These are phyloP conservation scores for Morone chrysops DNA, from an alignment of 2,113 vertebrate genomes.

Conservation along the genomic window DNA sequence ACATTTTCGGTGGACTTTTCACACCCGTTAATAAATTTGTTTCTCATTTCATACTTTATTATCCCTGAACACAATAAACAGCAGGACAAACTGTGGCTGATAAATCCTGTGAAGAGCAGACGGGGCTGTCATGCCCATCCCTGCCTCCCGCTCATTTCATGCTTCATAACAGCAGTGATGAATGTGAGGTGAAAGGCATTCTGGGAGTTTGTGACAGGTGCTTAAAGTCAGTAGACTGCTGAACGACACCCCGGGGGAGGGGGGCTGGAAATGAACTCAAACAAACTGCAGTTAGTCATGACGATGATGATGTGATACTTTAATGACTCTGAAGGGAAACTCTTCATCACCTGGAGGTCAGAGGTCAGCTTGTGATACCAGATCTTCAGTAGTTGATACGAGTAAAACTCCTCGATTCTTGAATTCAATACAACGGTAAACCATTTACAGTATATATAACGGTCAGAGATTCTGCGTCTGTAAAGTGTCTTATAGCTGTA, in stretches of 20 bases:
- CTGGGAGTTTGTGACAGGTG: constrained; percentile 57
- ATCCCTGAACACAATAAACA: background rate
- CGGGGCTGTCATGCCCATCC: constrained; percentile 11
- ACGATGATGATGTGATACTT: background rate
- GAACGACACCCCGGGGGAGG: background rate
- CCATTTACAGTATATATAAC: too few species aligned
- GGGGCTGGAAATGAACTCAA: constrained; percentile 12
- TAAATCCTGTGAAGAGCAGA: constrained; percentile 12
- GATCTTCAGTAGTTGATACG: too few species aligned
- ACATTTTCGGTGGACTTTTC: background rate
- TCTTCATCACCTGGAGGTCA: background rate
- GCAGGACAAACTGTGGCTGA: background rate
- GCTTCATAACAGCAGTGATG: constrained; percentile 26
- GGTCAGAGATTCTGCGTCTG: too few species aligned
- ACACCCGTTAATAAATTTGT: constrained; percentile 14
- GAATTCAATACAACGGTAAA: too few species aligned
- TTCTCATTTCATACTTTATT: constrained; percentile 50
- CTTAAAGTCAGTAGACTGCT: constrained; percentile 22
- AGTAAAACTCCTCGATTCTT: too few species aligned
- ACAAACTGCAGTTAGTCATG: constrained; percentile 6
- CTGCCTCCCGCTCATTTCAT: constrained; percentile 55
- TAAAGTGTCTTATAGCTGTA: too few species aligned
- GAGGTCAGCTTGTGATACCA: background rate
- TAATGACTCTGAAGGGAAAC: background rate
- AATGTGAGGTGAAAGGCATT: constrained; percentile 61